Evolutionary conservation across 37 sponge, comb jelly and placozoan genomes (phyloP).

Genomic region (Chondrilla cf. caribensis): DNA sequence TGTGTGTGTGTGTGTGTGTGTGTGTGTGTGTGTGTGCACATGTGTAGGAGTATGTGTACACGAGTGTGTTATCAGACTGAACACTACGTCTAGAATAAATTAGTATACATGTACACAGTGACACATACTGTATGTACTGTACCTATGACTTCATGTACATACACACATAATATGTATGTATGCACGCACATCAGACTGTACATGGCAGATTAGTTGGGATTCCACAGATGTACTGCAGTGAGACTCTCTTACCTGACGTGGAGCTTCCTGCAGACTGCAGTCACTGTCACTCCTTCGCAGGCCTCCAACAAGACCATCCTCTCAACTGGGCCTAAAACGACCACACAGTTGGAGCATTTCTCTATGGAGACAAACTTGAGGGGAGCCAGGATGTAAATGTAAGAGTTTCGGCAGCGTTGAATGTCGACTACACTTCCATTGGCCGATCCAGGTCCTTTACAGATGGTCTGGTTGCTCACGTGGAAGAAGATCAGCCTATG

Average conservation of each 20-base stretch:
- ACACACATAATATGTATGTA: too few relatives aligned
- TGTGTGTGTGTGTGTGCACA: too few relatives aligned
- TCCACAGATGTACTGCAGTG: too few relatives aligned
- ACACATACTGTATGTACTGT: too few relatives aligned
- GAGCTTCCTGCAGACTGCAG: conserved; percentile 62
- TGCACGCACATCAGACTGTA: too few relatives aligned
- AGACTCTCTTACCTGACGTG: conserved; percentile 54
- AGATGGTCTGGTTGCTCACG: neutral
- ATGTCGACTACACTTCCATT: conserved; percentile 47
- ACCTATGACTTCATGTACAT: too few relatives aligned
- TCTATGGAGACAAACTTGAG: conserved; percentile 62
- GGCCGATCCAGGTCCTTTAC: conserved; percentile 23
- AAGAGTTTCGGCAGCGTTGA: conserved; percentile 50
- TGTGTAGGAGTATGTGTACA: too few relatives aligned
- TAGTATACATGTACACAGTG: too few relatives aligned
- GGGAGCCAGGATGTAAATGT: conserved; percentile 70
- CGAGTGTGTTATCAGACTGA: too few relatives aligned
- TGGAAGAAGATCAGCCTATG: neutral
- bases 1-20: too few relatives aligned
- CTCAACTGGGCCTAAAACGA: conserved; percentile 80
- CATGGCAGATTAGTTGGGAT: too few relatives aligned
- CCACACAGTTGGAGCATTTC: conserved; percentile 63
- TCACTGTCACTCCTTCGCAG: conserved; percentile 55
- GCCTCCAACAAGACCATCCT: conserved; percentile 36
- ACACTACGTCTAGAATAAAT: too few relatives aligned